Evolutionary conservation across 2,888 invertebrate species (phyloP), one percentile per base, ranked within the genome.

Genomic region (Yponomeuta evonymella): DNA sequence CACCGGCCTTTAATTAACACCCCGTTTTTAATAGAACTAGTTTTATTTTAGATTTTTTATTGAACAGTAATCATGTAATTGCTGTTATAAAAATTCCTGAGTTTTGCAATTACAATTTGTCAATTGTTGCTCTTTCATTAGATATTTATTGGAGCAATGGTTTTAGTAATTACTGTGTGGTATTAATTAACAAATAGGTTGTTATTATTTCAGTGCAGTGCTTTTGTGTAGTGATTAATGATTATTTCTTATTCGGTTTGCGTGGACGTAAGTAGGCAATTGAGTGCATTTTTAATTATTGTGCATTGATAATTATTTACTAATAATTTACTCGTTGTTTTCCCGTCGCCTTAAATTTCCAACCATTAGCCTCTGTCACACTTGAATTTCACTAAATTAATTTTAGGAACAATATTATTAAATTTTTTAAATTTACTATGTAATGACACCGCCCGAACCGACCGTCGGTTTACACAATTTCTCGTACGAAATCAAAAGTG

Each of bases 1-100:
- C 90, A 90, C 86, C 89, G 81, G 77, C 81, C 86, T 79, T 83
- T 79, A 79, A 83, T 83, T 80, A 82, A 80, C 84, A 79, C 83
- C 82, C 77, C 62, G 64, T 58, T 58, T 58, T 58, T 58, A 43
- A 58, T 15, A 9, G 51, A 58, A 58, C 51, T 68, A 68, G 30
- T 68, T 30, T 48, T n/a, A 48, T n/a, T 65, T 67, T 15, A 58
- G 51, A 43, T 43, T 67, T 33, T 43, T 36, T 8, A 9, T 67
- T 43, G n/a, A 33, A 43, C 43, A 1, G 65, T 67, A 43, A 69
- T 69, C 23, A 63, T 1, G 36, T n/a, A n/a, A 63, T 33, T 70
- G 36, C 23, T 63, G 11, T 15, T 48, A 30, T 23, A 23, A n/a
- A 68, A 68, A 43, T 43, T 5, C 8, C 5, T 8, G 8, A 43